These are phyloP conservation scores for Scaptomyza hsui DNA, from an alignment of 1,140 invertebrate species.

Conservation along the genomic window DNA sequence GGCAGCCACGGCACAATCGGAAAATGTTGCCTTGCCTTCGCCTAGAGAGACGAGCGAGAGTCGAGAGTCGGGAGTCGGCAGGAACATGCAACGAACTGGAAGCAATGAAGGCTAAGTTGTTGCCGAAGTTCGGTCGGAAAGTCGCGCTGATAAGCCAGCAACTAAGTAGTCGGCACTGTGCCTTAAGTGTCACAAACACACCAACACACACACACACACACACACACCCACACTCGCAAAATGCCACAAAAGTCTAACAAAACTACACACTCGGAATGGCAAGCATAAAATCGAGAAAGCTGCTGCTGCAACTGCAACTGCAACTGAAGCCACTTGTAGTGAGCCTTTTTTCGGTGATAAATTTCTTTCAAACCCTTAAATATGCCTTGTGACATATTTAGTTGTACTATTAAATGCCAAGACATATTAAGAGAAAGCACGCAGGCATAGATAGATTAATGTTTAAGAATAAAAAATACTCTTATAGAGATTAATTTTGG, in stretches of 20 bases:
- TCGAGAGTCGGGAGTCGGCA: not conserved
- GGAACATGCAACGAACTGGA: conserved; percentile 70
- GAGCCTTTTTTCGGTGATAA: conserved; percentile 24
- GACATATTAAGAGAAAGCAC: conserved; percentile 1
- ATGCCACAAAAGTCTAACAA: conserved; percentile 38
- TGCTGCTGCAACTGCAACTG: conserved; percentile 2
- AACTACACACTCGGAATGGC: conserved; percentile 20
- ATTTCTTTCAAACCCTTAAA: conserved; percentile 34
- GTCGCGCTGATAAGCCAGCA: conserved; percentile 46
- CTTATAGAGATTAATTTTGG: not conserved
- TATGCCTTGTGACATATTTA: conserved; percentile 26
- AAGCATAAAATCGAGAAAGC: conserved; percentile 29
- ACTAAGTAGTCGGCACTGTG: conserved; percentile 28
- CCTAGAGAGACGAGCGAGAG: conserved; percentile 10
- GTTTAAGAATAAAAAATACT: not conserved
- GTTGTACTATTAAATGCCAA: conserved; percentile 28
- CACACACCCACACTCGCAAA: conserved; percentile 2
- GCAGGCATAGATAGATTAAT: not conserved
- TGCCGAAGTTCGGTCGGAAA: conserved; percentile 57
- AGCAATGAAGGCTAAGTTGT: conserved; percentile 80
- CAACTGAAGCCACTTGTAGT: conserved; percentile 21
- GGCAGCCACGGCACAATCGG: conserved; percentile 7
- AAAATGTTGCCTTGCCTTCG: conserved; percentile 24
- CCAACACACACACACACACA: not conserved
- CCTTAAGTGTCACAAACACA: conserved; percentile 27